Evolutionary conservation across 1,140 invertebrate species (phyloP).

Genomic region (Apis laboriosa): DNA sequence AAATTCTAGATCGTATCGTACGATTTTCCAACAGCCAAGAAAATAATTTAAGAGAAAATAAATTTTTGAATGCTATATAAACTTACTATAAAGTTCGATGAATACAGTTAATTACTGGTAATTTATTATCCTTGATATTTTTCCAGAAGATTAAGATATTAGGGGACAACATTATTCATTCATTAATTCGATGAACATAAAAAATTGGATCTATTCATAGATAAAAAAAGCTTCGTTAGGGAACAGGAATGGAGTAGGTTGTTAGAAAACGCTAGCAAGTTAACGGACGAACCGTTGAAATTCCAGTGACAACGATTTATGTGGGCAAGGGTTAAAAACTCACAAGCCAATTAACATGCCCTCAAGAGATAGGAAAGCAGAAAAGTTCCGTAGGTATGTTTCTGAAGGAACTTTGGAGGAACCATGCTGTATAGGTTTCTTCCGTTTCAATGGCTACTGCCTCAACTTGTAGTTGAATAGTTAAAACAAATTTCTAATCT

Average conservation of each 20-base stretch:
- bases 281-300: not conserved
- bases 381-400: conserved; percentile 33
- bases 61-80: too few relatives aligned
- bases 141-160: not conserved
- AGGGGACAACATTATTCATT: too few relatives aligned
- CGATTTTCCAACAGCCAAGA: not conserved
- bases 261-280: not conserved
- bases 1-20: not conserved
- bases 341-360: conserved; percentile 38
- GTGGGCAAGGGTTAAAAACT: not conserved
- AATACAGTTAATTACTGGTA: too few relatives aligned
- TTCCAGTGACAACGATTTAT: conserved; percentile 11
- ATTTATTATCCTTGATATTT: not conserved
- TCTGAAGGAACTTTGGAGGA: conserved; percentile 31
- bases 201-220: too few relatives aligned
- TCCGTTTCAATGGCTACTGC: conserved; percentile 6
- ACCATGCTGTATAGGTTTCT: not conserved
- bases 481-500: too few relatives aligned
- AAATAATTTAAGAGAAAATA: too few relatives aligned
- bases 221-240: conserved; percentile 15
- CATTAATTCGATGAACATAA: not conserved
- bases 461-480: not conserved
- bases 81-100: too few relatives aligned
- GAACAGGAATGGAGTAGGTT: not conserved
- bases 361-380: conserved; percentile 34